These are phyloP conservation scores for Rhodinocichla rosea DNA, from an alignment of 2,113 vertebrate species.

Conservation along the genomic window DNA sequence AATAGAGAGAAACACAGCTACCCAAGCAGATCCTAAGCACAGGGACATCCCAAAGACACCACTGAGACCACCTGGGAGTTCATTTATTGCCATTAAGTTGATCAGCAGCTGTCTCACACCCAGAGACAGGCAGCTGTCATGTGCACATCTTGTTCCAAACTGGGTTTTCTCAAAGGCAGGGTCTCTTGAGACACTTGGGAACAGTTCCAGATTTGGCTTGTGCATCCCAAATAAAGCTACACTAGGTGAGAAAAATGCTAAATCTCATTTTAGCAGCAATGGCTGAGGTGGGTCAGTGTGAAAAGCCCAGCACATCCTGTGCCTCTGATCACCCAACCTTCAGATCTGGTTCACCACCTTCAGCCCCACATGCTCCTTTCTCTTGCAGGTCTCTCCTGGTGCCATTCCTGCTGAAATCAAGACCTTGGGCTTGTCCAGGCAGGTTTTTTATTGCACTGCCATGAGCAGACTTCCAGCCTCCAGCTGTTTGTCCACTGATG, in stretches of 20 bases:
- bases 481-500: fast-evolving
- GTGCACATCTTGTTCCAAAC: background rate
- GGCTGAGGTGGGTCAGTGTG: fast-evolving
- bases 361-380: background rate
- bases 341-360: background rate
- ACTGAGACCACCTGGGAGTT: background rate
- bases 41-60: background rate
- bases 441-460: background rate
- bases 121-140: background rate
- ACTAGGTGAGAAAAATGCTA: background rate
- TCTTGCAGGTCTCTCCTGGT: background rate
- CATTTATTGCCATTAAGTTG: constrained; percentile 47
- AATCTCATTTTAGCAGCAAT: background rate
- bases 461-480: background rate
- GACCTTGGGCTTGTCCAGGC: background rate
- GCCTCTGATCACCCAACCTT: fast-evolving
- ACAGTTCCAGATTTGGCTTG: background rate
- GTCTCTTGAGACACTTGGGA: background rate
- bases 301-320: background rate
- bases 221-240: background rate
- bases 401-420: background rate
- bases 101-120: background rate
- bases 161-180: background rate
- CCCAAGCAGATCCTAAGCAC: background rate
- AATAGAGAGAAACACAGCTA: background rate